Base-by-base conservation (phyloP, 2,113 vertebrate species). In the Ploceus nigricollis region DNA sequence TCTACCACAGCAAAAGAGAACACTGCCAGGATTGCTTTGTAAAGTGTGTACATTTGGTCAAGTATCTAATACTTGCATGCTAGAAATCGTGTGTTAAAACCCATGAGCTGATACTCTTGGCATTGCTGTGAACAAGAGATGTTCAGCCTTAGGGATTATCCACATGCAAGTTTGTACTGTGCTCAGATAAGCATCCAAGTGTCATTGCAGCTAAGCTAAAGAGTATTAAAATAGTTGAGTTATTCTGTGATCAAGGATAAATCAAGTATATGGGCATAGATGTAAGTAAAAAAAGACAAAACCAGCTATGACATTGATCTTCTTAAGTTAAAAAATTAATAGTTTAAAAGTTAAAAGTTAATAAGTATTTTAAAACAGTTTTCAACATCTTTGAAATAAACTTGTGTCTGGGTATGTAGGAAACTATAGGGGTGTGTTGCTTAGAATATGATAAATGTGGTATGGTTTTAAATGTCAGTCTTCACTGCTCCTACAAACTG, bases 391-490 rank as follows among this genome's bases (percentile, higher is more conserved):
- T 89, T 4, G 10, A 47, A 93, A 75, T 47, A 61, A 89, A 51
- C 60, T 84, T 78, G 27, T 76, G 15, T 40, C 50, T 94, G 40
- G 2, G 2, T 66, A 9, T 7, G 5, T 44, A 33, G 50, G 72
- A 90, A 66, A 21, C n/a, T 69, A 21, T 18, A 79, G 16, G 16
- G 10, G 3, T 58, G 6, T 19, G 35, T 81, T 50, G 11, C 60
- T 44, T 83, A 63, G 47, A 81, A 15, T 50, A 19, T 40, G 47
- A 60, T 87, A 79, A 50, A 66, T 73, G 35, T 47, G 40, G 10
- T 77, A 7, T 61, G 28, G 33, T 91, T 91, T 91, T 81, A 84
- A 92, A 71, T 84, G 73, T 89, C 40, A 47, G 11, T 71, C 50
- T 39, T 90, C 40, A 7, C 60, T 51, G 57, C 39, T 92, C 35